Evolutionary conservation across 2,113 vertebrate species (phyloP).

Genomic region (Ondatra zibethicus): DNA sequence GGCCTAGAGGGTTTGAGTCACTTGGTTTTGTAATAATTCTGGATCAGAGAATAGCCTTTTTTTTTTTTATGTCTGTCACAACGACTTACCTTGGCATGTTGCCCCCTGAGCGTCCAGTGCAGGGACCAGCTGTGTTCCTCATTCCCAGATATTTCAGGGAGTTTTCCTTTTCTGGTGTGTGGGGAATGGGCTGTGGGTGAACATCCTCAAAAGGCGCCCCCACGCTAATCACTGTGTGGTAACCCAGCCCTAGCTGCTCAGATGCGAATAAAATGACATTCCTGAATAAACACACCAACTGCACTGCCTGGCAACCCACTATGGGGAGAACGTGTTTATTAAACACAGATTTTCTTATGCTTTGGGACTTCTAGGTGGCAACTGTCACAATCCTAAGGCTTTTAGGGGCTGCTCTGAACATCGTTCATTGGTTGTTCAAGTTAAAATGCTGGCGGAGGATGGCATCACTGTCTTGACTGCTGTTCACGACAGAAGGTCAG

Average conservation of each 20-base stretch:
- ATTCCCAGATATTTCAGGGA: background rate
- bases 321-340: background rate
- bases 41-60: constrained; percentile 23
- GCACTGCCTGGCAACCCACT: background rate
- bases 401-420: background rate
- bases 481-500: constrained; percentile 52
- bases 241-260: background rate
- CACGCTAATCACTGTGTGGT: background rate
- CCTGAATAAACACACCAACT: background rate
- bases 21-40: background rate
- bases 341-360: constrained; percentile 6
- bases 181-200: background rate
- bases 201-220: background rate
- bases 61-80: constrained; percentile 24
- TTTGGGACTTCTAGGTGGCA: background rate
- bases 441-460: constrained; percentile 28
- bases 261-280: background rate
- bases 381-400: background rate
- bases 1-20: background rate
- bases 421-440: background rate
- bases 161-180: background rate
- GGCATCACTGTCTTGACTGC: background rate
- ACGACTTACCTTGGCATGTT: constrained; percentile 34
- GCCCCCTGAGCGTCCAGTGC: background rate
- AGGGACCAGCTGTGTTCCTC: background rate